Conservation (phyloP, 2,113 vertebrate species). For the Ibidorhyncha struthersii region DNA sequence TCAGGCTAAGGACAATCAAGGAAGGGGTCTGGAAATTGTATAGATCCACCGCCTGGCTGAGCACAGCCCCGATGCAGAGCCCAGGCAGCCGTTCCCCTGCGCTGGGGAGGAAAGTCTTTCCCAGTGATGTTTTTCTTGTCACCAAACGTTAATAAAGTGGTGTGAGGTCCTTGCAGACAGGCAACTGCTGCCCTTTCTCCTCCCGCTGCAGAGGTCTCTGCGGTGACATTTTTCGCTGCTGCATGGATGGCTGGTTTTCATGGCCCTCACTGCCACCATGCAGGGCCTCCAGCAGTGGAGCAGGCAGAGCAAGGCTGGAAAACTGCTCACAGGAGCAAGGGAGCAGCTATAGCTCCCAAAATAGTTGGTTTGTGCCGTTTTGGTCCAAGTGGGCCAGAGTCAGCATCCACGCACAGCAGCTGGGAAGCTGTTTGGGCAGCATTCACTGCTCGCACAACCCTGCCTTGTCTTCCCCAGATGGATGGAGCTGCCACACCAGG, state of each 20-base stretch:
- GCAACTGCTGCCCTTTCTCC: background rate
- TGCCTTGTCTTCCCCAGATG: background rate
- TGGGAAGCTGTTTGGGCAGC: background rate
- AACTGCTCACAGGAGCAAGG: background rate
- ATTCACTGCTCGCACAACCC: background rate
- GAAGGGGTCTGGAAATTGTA: conserved; percentile 56
- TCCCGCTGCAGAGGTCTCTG: background rate
- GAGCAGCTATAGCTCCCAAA: background rate
- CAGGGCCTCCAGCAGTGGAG: background rate
- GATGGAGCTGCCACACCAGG: background rate
- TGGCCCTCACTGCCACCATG: background rate
- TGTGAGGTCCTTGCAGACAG: background rate
- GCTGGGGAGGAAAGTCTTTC: background rate
- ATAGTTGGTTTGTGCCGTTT: background rate
- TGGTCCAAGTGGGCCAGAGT: background rate
- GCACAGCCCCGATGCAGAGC: background rate
- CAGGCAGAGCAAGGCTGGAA: background rate
- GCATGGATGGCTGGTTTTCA: background rate
- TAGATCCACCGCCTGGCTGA: conserved; percentile 9
- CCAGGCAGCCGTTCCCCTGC: background rate
- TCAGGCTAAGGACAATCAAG: background rate
- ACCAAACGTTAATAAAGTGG: background rate
- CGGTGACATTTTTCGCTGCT: background rate
- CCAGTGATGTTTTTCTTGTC: background rate
- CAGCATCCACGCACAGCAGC: background rate